Conservation (phyloP, 1,140 invertebrate genomes). For the Chrysoperla carnea region DNA sequence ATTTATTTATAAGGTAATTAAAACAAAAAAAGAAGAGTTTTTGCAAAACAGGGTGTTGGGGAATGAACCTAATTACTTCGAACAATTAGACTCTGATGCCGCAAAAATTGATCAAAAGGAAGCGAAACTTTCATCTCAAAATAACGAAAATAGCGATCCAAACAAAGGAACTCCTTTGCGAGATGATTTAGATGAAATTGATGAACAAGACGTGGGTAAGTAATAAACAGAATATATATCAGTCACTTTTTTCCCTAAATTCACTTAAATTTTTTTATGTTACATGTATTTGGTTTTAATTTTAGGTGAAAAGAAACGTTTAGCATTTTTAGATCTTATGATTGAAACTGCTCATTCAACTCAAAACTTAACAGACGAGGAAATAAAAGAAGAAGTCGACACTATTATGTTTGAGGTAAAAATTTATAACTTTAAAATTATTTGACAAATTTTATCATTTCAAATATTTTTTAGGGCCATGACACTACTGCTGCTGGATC, state of each 20-base stretch:
- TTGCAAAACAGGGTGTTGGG: conserved; percentile 27
- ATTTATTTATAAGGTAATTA: conserved; percentile 34
- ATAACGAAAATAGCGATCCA: conserved; percentile 21
- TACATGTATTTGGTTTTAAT: conserved; percentile 4
- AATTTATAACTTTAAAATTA: background rate
- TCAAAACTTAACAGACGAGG: conserved; percentile 44
- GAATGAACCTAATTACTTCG: conserved; percentile 18
- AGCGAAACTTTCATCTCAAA: conserved; percentile 14
- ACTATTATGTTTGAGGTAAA: conserved; percentile 77
- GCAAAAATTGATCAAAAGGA: conserved; percentile 14
- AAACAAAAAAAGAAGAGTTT: conserved; percentile 32
- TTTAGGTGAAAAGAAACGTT: conserved; percentile 45
- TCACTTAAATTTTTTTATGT: background rate
- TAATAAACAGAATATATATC: background rate
- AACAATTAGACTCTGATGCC: conserved; percentile 8
- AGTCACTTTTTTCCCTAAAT: too few relatives aligned
- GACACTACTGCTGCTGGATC: conserved; percentile 79
- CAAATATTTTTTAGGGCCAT: conserved; percentile 43
- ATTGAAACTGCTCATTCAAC: conserved; percentile 45
- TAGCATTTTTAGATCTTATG: conserved; percentile 76
- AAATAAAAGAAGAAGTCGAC: conserved; percentile 73
- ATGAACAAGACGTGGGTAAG: conserved; percentile 49
- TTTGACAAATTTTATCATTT: background rate
- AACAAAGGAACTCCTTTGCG: conserved; percentile 27
- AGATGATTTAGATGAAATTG: conserved; percentile 52